These are phyloP conservation scores for Clarias pachynema DNA, from an alignment of 2,797 vertebrate genomes.

Conservation along the genomic window DNA sequence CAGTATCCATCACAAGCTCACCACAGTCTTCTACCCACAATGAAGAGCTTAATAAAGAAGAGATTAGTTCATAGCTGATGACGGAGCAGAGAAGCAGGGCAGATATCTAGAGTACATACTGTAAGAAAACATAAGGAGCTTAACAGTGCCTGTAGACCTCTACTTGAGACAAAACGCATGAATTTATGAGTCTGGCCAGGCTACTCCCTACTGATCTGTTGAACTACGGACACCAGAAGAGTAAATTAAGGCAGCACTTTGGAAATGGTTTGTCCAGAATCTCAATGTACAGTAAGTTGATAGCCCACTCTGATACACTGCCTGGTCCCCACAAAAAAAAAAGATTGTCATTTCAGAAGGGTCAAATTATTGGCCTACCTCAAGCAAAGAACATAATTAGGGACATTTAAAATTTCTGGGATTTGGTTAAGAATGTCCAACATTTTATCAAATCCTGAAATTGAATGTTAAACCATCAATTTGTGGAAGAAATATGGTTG, in stretches of 20 bases:
- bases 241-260: conserved; percentile 2
- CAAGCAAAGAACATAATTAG: too few species aligned
- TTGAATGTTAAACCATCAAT: too few species aligned
- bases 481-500: too few species aligned
- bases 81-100: conserved; percentile 49
- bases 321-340: too few species aligned
- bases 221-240: not conserved
- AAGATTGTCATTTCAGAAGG: too few species aligned
- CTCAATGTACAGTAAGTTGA: not conserved
- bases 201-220: not conserved
- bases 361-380: too few species aligned
- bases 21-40: conserved; percentile 24
- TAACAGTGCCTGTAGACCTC: conserved; percentile 68
- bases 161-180: conserved; percentile 63
- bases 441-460: too few species aligned
- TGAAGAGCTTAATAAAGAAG: conserved; percentile 23
- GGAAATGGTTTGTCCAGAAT: not conserved
- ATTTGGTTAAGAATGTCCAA: too few species aligned
- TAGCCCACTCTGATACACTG: not conserved
- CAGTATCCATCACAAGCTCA: conserved; percentile 39
- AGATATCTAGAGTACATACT: conserved; percentile 61
- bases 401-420: too few species aligned
- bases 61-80: conserved; percentile 71
- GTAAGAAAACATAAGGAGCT: conserved; percentile 68
- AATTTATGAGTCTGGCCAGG: conserved; percentile 12